Percentiles rank a stretch among this genome's conserved stretches.
Evolutionary conservation across 2,888 invertebrate genomes (phyloP).

Genomic region (Agrochola litura): DNA sequence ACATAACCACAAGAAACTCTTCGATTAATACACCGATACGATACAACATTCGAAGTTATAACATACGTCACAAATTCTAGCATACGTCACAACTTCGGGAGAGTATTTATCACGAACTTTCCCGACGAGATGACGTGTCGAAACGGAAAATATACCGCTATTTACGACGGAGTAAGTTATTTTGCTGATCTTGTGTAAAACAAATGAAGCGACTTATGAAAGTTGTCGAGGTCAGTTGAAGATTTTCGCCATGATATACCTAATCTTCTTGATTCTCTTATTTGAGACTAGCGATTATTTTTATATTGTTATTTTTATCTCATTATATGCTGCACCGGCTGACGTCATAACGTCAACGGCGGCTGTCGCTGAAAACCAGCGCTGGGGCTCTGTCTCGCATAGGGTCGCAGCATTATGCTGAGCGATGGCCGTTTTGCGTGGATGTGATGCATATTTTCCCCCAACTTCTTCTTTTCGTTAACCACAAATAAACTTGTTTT

Average conservation of each 20-base stretch:
- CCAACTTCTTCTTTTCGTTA: too few relatives aligned
- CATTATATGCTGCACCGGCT: too few relatives aligned
- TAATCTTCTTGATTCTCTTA: neutral
- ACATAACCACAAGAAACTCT: neutral
- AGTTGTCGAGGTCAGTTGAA: constrained; percentile 12
- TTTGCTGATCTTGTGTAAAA: constrained; percentile 36
- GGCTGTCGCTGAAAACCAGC: too few relatives aligned
- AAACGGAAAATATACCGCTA: constrained; percentile 44
- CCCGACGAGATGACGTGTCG: constrained; percentile 45
- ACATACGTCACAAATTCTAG: constrained; percentile 41
- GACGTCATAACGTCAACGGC: too few relatives aligned
- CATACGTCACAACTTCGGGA: constrained; percentile 46
- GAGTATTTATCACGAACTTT: constrained; percentile 55
- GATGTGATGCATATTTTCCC: too few relatives aligned
- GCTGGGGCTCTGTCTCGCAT: too few relatives aligned
- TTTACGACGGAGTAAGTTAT: constrained; percentile 38
- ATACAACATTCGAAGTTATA: constrained; percentile 23
- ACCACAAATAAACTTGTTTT: too few relatives aligned
- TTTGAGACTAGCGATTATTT: neutral
- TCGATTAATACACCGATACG: constrained; percentile 44
- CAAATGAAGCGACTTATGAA: constrained; percentile 5
- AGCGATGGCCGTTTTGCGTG: too few relatives aligned
- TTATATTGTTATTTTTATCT: too few relatives aligned
- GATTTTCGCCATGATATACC: neutral
- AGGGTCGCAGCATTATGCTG: too few relatives aligned